Evolutionary conservation across 2,797 vertebrate species (phyloP), one percentile per base, ranked within the genome.

Genomic region (Gymnopithys bicolor): DNA sequence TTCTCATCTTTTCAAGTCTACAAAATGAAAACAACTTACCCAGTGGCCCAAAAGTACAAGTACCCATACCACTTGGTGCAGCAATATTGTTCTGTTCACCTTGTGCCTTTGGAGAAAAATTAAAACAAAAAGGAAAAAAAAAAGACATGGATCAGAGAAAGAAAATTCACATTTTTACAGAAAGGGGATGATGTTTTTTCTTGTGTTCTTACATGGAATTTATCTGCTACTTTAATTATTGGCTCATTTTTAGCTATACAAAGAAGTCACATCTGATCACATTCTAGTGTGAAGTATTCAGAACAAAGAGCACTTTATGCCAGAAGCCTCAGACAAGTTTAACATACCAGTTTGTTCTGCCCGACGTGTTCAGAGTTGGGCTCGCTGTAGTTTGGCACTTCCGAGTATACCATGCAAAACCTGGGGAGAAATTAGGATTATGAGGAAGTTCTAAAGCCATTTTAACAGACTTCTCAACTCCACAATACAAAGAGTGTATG

Each of bases 351-450:
- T 98, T 99, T 99, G 97, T 98, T 99, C 96, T 99, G 99, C 91
- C 98, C 93, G 33, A 98, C 19, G 94, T 99, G 98, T 58, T 99
- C 99, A 1, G 98, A 98, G 96, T 99, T 99, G 96, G 99, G 99
- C 91, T 99, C 99, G 52, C 99, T 99, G 97, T 99, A 99, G 97
- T 99, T 99, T 96, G 99, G 99, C 96, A 99, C 98, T 98, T 99
- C 99, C 53, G 99, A 99, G 96, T 99, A 99, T 39, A 99, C 99
- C 99, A 99, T 99, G 96, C 99, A 99, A 97, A 99, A 99, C 96
- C 99, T 99, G 97, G 41, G 86, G 89, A 92, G 89, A 96, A 97
- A 95, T 81, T 4, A 84, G 62, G 22, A 64, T 55, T 49, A 53
- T 39, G 16, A 94, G 19, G 8, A 79, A 93, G 37, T 23, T 91